These are phyloP conservation scores for Delia radicum DNA, from an alignment of 1,140 invertebrate genomes.

Conservation along the genomic window DNA sequence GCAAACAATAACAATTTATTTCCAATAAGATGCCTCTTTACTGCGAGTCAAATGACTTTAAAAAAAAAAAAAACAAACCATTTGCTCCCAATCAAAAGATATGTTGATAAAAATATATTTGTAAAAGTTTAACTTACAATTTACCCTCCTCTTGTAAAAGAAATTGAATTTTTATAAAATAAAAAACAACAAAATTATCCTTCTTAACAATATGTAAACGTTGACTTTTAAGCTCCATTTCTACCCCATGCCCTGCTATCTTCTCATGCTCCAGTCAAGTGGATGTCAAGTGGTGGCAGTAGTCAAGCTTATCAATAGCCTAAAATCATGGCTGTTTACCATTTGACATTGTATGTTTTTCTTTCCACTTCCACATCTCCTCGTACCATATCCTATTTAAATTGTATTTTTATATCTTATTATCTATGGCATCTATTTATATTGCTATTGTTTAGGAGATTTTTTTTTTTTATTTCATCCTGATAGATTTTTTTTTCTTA, in stretches of 20 bases:
- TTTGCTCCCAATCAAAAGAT: too few relatives aligned
- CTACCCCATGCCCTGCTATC: not conserved
- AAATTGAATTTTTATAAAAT: not conserved
- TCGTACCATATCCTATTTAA: not conserved
- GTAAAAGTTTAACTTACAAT: too few relatives aligned
- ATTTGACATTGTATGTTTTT: slow-evolving; percentile 2
- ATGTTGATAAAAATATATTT: too few relatives aligned
- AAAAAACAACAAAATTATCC: not conserved
- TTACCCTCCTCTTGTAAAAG: too few relatives aligned
- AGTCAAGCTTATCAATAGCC: not conserved
- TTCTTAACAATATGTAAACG: not conserved
- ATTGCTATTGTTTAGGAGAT: not conserved
- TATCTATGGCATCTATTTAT: not conserved
- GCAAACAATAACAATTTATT: too few relatives aligned
- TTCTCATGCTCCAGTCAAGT: not conserved
- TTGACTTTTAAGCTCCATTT: not conserved
- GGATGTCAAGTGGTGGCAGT: not conserved
- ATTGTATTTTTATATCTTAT: not conserved
- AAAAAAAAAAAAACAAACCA: too few relatives aligned
- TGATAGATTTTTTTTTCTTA: not conserved
- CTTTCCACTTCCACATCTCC: not conserved
- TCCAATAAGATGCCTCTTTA: too few relatives aligned
- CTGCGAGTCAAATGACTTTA: too few relatives aligned
- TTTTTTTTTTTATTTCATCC: not conserved
- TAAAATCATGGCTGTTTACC: not conserved